phyloP scores from a whole-genome alignment of 1,140 invertebrate species.

The Drosophila novamexicana region DNA sequence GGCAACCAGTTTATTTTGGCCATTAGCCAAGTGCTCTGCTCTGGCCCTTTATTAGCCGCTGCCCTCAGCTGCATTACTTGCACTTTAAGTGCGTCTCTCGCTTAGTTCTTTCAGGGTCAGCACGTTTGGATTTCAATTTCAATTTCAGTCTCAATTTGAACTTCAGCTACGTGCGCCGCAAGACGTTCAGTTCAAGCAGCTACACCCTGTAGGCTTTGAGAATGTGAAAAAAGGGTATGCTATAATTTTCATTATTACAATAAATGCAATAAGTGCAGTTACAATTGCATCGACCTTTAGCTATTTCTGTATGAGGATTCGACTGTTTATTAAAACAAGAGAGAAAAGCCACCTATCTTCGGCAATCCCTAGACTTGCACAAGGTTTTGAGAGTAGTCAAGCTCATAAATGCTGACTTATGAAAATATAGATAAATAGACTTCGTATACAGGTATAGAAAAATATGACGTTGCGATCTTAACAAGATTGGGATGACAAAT shows the following conservation, averaged over 20 bases:
- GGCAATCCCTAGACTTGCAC: too few species aligned
- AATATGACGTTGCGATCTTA: too few species aligned
- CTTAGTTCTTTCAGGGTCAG: constrained; percentile 37
- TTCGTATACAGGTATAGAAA: too few species aligned
- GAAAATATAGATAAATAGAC: too few species aligned
- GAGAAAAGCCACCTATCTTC: too few species aligned
- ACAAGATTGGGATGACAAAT: too few species aligned
- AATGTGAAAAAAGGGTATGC: neutral
- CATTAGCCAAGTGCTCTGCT: constrained; percentile 12
- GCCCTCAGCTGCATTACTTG: constrained; percentile 69
- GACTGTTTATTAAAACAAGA: too few species aligned
- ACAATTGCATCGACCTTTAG: neutral
- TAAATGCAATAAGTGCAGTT: too few species aligned
- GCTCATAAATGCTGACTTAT: too few species aligned
- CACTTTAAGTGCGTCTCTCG: constrained; percentile 35
- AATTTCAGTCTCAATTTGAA: constrained; percentile 5
- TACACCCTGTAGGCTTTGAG: constrained; percentile 3
- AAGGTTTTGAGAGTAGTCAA: too few species aligned
- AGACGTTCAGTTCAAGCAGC: constrained; percentile 12
- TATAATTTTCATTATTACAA: neutral
- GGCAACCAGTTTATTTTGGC: constrained; percentile 36
- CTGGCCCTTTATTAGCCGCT: constrained; percentile 24
- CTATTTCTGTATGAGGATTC: neutral
- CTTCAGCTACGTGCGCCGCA: constrained; percentile 15
- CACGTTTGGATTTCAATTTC: constrained; percentile 14